Evolutionary conservation across 1,140 invertebrate species (phyloP).

Genomic region (Drosophila sproati): DNA sequence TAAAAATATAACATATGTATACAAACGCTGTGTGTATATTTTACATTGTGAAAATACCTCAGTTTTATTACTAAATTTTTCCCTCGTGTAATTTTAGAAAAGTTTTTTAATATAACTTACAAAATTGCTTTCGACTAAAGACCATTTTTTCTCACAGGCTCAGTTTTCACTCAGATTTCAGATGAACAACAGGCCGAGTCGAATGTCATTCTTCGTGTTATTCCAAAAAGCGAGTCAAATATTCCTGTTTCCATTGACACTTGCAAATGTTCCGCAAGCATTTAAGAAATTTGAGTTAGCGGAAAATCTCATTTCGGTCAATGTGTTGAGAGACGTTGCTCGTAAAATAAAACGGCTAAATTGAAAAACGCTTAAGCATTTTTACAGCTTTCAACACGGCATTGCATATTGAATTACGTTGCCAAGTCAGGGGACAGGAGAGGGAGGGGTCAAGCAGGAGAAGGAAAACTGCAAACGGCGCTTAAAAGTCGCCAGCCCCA

Average conservation of each 20-base stretch:
- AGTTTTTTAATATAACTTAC: background rate
- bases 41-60: too few relatives aligned
- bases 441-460: background rate
- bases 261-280: slow-evolving; percentile 65
- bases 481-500: slow-evolving; percentile 41
- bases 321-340: slow-evolving; percentile 24
- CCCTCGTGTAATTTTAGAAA: too few relatives aligned
- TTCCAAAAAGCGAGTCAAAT: background rate
- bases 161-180: background rate
- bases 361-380: slow-evolving; percentile 82
- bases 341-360: slow-evolving; percentile 77
- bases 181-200: background rate
- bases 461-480: slow-evolving; percentile 44
- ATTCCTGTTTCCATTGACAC: slow-evolving; percentile 14
- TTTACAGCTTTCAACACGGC: slow-evolving; percentile 81
- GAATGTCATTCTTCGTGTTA: background rate
- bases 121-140: background rate
- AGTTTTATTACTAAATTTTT: too few relatives aligned
- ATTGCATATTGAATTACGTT: slow-evolving; percentile 80
- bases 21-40: too few relatives aligned
- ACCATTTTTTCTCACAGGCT: background rate
- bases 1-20: too few relatives aligned
- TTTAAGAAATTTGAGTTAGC: slow-evolving; percentile 71
- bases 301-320: slow-evolving; percentile 72
- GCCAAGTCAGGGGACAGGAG: slow-evolving; percentile 33